Base-by-base conservation (phyloP, 2,888 invertebrate species). In the Tipula confusa region DNA sequence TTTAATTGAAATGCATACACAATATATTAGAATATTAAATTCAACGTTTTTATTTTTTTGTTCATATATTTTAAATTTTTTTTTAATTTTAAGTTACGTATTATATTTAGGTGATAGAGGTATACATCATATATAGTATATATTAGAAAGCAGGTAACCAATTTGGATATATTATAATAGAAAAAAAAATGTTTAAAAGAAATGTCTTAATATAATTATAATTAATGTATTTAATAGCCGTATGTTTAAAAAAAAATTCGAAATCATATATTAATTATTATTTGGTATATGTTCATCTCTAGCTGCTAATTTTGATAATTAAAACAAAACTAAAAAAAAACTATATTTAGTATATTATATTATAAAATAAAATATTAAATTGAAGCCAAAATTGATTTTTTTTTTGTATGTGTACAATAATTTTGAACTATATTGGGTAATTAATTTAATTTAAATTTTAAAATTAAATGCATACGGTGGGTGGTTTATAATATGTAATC, bases 141-240 rank as follows among this genome's bases (percentile, higher is more conserved):
- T 64, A 64, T 64, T 64, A 64, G 64, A 24, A 64, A 24, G 24
- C 64, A 64, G 64, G 64, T 64, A 64, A 64, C 7, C 11, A n/a
- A n/a, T 24, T 64, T 64, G 64, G 64, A 64, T 64, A 64, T 64
- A 9, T 64, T 24, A 24, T 43, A 43, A n/a, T n/a, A n/a, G n/a
- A n/a, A 33, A 33, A 9, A 33, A 33, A 33, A 64, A 24, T 64
- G 9, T 24, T 64, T 64, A 24, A 64, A 64, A 64, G 24, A 64
- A n/a, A 64, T 64, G 64, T 64, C 64, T 64, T 64, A 64, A 64
- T 64, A n/a, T n/a, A 64, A 64, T 64, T 64, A 64, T 38, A 38
- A 33, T 64, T 64, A 64, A 64, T 24, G 64, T 64, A 64, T 43
- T 43, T 43, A 43, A 43, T 64, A 64, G 64, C 9, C 64, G 64